These are phyloP conservation scores for Macrophya alboannulata DNA, from an alignment of 2,888 invertebrate genomes.

Conservation along the genomic window DNA sequence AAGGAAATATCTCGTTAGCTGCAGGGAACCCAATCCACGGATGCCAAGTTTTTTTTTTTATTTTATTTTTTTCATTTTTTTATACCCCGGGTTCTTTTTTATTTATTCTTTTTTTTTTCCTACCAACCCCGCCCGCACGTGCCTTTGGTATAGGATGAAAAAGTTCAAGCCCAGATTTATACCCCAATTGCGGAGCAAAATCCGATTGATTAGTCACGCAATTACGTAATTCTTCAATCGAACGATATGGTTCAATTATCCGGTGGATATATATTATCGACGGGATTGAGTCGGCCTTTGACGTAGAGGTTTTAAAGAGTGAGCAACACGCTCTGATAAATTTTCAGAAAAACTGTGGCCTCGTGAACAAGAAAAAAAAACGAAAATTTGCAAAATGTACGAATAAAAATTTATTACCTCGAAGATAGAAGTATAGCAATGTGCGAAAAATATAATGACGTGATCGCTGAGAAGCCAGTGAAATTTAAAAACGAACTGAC, in stretches of 20 bases:
- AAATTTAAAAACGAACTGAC: conserved; percentile 33
- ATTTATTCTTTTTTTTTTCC: background rate
- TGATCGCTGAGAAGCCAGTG: background rate
- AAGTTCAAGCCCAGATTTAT: conserved; percentile 41
- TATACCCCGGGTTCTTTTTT: background rate
- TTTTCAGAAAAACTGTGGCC: background rate
- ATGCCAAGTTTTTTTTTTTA: background rate
- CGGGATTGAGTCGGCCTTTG: background rate
- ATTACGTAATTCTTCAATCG: conserved; percentile 21
- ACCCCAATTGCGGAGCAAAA: background rate
- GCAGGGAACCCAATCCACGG: conserved; percentile 21
- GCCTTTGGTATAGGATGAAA: conserved; percentile 6
- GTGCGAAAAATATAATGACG: background rate
- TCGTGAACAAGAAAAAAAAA: background rate
- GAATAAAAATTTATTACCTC: background rate
- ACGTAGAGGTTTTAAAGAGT: background rate
- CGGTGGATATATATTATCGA: background rate
- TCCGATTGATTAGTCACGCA: conserved; percentile 42
- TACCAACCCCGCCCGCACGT: conserved; percentile 1
- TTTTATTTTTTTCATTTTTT: background rate
- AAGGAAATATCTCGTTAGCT: conserved; percentile 53
- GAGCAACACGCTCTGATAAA: background rate
- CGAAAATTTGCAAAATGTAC: too few relatives aligned
- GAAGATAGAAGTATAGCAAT: background rate
- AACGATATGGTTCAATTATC: conserved; percentile 14